A percentile compares a stretch with the other conserved stretches of the same genome.
These are phyloP conservation scores for Rhagophthalmus giganteus DNA, from an alignment of 2,888 invertebrate species.

Conservation along the genomic window DNA sequence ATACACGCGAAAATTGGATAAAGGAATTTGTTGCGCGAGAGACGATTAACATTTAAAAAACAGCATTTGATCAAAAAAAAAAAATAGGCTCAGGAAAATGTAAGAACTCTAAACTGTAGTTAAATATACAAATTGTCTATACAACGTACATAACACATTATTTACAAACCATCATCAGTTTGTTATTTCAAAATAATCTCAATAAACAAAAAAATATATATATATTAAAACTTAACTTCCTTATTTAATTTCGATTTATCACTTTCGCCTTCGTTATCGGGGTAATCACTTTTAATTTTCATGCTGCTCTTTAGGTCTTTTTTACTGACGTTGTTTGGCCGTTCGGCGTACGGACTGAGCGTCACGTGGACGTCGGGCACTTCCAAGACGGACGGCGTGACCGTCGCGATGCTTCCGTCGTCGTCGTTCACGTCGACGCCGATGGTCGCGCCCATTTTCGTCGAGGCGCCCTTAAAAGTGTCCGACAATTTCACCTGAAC, in stretches of 20 bases:
- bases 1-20: too few relatives aligned
- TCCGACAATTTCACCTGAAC: constrained; percentile 82
- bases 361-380: constrained; percentile 42
- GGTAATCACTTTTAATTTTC: constrained; percentile 6
- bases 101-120: too few relatives aligned
- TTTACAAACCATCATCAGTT: neutral
- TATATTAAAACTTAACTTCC: constrained; percentile 12
- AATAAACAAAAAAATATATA: neutral
- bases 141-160: neutral
- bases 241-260: constrained; percentile 7
- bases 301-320: constrained; percentile 14
- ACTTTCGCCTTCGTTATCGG: too few relatives aligned
- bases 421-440: constrained; percentile 75
- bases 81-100: too few relatives aligned
- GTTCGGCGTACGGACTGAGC: neutral
- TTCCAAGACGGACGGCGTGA: constrained; percentile 46
- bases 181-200: neutral
- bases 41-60: too few relatives aligned
- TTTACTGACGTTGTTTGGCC: constrained; percentile 1
- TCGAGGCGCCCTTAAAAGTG: constrained; percentile 82
- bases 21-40: too few relatives aligned
- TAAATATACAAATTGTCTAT: constrained; percentile 1
- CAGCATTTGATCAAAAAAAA: too few relatives aligned
- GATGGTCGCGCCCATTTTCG: constrained; percentile 82
- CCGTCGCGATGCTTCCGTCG: constrained; percentile 57